Evolutionary conservation across 2,113 vertebrate genomes (phyloP), one percentile per base, ranked within the genome.

Genomic region (Austrofundulus limnaeus): DNA sequence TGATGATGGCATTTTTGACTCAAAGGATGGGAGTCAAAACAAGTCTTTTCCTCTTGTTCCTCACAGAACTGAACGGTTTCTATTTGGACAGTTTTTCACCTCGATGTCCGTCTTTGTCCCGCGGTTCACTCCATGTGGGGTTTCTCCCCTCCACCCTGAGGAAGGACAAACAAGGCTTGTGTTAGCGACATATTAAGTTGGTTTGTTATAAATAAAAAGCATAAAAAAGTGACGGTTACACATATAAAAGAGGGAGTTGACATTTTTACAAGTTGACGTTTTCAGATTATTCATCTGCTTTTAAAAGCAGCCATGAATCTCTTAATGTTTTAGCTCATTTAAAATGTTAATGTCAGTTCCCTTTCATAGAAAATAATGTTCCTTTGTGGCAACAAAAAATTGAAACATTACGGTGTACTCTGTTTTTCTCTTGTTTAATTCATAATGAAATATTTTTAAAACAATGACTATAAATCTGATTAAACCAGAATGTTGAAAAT

Each of bases 141-240:
- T 82, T 97, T 97, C 75, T 97, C 96, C 0, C 91, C 86, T 28
- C 93, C 91, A 28, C 93, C 95, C 96, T 98, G 53, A n/a, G 23
- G 56, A 70, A 19, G 64, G 47, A 70, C 12, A 81, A 55, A 65
- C 48, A 55, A 17, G n/a, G 0, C 1, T 0, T 1, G 10, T 2
- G 41, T 84, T 47, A 81, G 37, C 16, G 39, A 39, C 25, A 23
- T n/a, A 53, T n/a, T n/a, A n/a, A n/a, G n/a, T n/a, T n/a, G n/a
- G n/a, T n/a, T n/a, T n/a, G n/a, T n/a, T n/a, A n/a, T 23, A 5
- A 23, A 58, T 21, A 3, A 7, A 54, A 17, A 5, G 0, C 14
- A 47, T 9, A 17, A 38, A 19, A 13, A 20, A 43, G 31, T 41
- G 4, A 13, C 13, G 5, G n/a, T 7, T 2, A 13, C 23, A 14